Evolutionary conservation across 2,113 vertebrate genomes (phyloP).

Genomic region (Collichthys lucidus): DNA sequence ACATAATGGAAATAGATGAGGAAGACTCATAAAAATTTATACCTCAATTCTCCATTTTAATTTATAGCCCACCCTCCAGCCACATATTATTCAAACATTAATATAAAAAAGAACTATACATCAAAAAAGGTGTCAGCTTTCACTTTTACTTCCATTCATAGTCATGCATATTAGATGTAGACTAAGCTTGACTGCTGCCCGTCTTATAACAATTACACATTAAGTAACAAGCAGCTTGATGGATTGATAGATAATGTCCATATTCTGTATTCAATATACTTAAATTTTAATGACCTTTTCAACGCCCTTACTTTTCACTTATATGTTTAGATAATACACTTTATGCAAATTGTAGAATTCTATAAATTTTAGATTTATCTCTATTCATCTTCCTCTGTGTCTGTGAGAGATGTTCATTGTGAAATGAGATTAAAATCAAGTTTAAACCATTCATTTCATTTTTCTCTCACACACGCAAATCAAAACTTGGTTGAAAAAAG

Average conservation of each 20-base stretch:
- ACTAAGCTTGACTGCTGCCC: constrained; percentile 83
- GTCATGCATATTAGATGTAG: constrained; percentile 93
- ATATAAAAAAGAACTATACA: constrained; percentile 98
- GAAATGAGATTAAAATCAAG: constrained; percentile 86
- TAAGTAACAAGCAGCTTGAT: constrained; percentile 91
- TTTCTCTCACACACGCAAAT: background rate
- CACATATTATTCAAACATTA: constrained; percentile 99
- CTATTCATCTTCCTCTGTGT: constrained; percentile 88
- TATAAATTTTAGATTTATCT: constrained; percentile 99
- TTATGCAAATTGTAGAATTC: constrained; percentile 95
- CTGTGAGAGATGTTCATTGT: constrained; percentile 82
- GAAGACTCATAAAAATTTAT: constrained; percentile 98
- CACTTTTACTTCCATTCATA: constrained; percentile 85
- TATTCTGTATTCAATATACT: constrained; percentile 85
- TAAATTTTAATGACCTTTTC: constrained; percentile 92
- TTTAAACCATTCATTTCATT: constrained; percentile 85
- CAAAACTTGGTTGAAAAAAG: constrained; percentile 19
- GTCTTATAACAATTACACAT: constrained; percentile 92
- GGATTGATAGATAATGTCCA: constrained; percentile 90
- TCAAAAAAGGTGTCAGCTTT: constrained; percentile 90
- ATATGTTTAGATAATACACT: constrained; percentile 93
- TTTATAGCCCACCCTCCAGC: constrained; percentile 94
- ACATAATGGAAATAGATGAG: constrained; percentile 96
- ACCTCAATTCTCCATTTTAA: constrained; percentile 94
- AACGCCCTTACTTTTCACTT: constrained; percentile 88